These are phyloP conservation scores for Liasis olivaceus DNA, from an alignment of 2,797 vertebrate species.

Conservation along the genomic window DNA sequence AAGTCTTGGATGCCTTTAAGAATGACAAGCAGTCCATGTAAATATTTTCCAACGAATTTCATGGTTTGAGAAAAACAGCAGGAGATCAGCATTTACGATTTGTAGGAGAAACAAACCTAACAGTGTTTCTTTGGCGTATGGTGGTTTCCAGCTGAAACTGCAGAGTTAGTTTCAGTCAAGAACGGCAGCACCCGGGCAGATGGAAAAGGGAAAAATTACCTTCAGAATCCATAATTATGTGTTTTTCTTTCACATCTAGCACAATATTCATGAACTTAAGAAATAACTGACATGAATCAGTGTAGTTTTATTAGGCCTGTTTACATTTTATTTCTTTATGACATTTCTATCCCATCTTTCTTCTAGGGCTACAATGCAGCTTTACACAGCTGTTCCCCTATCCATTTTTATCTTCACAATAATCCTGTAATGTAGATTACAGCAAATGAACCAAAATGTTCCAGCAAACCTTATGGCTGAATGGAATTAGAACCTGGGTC, in stretches of 20 bases:
- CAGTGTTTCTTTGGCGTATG: not conserved
- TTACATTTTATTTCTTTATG: not conserved
- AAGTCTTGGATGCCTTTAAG: not conserved
- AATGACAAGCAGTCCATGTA: not conserved
- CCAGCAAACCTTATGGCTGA: not conserved
- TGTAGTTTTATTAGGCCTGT: not conserved
- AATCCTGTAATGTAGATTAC: not conserved
- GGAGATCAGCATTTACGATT: not conserved
- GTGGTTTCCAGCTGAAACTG: conserved; percentile 10
- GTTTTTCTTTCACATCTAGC: not conserved
- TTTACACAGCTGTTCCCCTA: not conserved
- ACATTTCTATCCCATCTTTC: not conserved
- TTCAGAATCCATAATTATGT: conserved; percentile 3
- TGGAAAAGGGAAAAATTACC: not conserved
- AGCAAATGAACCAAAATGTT: not conserved
- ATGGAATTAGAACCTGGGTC: not conserved
- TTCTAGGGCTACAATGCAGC: not conserved
- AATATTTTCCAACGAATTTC: conserved; percentile 4
- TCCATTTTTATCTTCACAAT: not conserved
- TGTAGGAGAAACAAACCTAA: not conserved
- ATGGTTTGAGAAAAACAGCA: not conserved
- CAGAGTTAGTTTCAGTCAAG: not conserved
- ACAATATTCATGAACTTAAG: not conserved
- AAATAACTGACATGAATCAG: not conserved
- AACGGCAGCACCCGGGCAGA: not conserved